Evolutionary conservation across 2,113 vertebrate genomes (phyloP).

Genomic region (Empidonax alnorum): DNA sequence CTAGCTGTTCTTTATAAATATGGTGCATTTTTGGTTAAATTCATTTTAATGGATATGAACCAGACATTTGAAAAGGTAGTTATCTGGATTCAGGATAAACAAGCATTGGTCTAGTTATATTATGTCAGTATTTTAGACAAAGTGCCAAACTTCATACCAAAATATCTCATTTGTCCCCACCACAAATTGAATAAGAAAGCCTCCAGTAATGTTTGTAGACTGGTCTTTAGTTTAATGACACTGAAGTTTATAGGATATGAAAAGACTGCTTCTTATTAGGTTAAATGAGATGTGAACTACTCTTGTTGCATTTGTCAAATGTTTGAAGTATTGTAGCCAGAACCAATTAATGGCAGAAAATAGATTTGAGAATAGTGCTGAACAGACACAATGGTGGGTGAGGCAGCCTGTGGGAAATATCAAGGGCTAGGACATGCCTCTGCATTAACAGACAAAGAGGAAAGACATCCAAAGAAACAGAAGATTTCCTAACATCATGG

Average conservation of each 20-base stretch:
- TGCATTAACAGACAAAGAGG: not conserved
- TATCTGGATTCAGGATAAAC: not conserved
- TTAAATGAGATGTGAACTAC: conserved; percentile 6
- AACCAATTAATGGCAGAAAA: not conserved
- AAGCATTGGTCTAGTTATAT: not conserved
- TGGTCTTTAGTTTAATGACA: conserved; percentile 28
- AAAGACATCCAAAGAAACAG: not conserved
- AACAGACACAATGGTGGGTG: not conserved
- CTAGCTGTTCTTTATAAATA: not conserved
- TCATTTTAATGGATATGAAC: not conserved
- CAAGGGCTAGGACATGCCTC: not conserved
- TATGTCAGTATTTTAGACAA: not conserved
- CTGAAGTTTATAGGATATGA: conserved; percentile 12
- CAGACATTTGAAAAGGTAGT: not conserved
- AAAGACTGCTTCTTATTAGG: not conserved
- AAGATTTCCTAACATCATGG: not conserved
- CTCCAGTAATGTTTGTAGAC: not conserved
- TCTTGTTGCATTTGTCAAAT: conserved; percentile 2
- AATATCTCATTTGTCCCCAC: not conserved
- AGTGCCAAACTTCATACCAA: conserved; percentile 6
- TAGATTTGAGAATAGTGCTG: not conserved
- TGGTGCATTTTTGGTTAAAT: not conserved
- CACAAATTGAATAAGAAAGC: conserved; percentile 17
- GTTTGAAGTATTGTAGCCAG: not conserved
- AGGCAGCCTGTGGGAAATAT: not conserved